Percentiles rank a stretch among this genome's conserved stretches.
phyloP scores from a whole-genome alignment of 2,888 invertebrate species.

The Lamproptera curius region DNA sequence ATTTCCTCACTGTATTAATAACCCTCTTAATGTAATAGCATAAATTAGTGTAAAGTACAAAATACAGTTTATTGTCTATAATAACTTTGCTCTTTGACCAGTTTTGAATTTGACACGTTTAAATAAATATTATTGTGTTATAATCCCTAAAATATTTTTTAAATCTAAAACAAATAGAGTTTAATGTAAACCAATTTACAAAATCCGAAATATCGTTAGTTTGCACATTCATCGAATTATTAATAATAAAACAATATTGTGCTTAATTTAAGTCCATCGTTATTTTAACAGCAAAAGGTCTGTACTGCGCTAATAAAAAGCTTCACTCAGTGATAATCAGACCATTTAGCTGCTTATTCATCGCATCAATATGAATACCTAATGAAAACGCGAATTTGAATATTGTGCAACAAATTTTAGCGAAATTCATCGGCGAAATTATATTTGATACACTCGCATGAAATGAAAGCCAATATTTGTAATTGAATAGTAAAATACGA shows the following conservation, averaged over 20 bases:
- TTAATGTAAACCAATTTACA: conserved; percentile 1
- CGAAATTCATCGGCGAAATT: conserved; percentile 45
- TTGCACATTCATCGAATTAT: conserved; percentile 21
- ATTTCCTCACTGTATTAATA: too few relatives aligned
- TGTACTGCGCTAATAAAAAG: conserved; percentile 31
- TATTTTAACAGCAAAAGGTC: conserved; percentile 24
- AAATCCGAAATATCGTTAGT: conserved; percentile 2
- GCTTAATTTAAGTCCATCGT: conserved; percentile 18
- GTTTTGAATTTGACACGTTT: too few relatives aligned
- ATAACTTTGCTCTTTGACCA: too few relatives aligned
- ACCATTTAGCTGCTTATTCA: conserved; percentile 54
- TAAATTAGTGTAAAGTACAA: too few relatives aligned
- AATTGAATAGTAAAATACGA: conserved; percentile 27
- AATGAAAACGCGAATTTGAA: conserved; percentile 63
- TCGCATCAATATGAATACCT: conserved; percentile 55
- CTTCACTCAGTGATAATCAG: conserved; percentile 39
- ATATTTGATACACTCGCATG: conserved; percentile 33
- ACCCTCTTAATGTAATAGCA: too few relatives aligned
- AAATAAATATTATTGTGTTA: too few relatives aligned
- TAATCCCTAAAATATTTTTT: too few relatives aligned
- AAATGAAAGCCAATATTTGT: conserved; percentile 27
- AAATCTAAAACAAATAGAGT: too few relatives aligned
- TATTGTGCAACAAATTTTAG: conserved; percentile 53
- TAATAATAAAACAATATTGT: conserved; percentile 22
- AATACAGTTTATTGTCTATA: too few relatives aligned